Percentiles rank a stretch among this genome's conserved stretches.
These are phyloP conservation scores for Australoheros scitulus DNA, from an alignment of 2,113 vertebrate genomes.

Conservation along the genomic window DNA sequence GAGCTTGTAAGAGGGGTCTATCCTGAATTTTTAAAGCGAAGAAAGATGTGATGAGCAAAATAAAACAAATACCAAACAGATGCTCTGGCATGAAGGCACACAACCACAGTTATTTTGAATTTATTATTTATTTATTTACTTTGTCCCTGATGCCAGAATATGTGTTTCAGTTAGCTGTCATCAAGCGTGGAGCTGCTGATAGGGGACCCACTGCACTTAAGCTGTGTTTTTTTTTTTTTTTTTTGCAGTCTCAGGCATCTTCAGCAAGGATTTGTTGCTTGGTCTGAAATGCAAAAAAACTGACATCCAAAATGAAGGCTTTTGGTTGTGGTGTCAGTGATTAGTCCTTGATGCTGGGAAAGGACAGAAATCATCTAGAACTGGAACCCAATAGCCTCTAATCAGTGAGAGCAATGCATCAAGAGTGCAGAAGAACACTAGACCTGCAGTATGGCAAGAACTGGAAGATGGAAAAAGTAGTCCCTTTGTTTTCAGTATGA, in stretches of 20 bases:
- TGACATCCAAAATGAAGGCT: slow-evolving; percentile 60
- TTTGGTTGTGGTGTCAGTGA: slow-evolving; percentile 53
- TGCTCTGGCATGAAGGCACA: slow-evolving; percentile 55
- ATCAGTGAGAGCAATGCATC: slow-evolving; percentile 58
- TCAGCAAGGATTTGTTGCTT: slow-evolving; percentile 26
- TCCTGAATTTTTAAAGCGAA: slow-evolving; percentile 37
- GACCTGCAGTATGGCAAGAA: background rate
- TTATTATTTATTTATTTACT: slow-evolving; percentile 20
- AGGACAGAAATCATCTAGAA: slow-evolving; percentile 43
- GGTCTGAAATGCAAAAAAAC: slow-evolving; percentile 31
- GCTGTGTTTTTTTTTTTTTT: slow-evolving; percentile 56
- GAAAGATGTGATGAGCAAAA: slow-evolving; percentile 68
- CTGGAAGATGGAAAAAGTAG: background rate
- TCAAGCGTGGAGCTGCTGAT: slow-evolving; percentile 62
- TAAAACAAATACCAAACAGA: slow-evolving; percentile 76
- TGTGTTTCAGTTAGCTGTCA: slow-evolving; percentile 70
- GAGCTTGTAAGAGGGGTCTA: slow-evolving; percentile 36
- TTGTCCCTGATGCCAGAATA: slow-evolving; percentile 42
- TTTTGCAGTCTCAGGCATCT: slow-evolving; percentile 36
- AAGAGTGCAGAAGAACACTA: slow-evolving; percentile 27
- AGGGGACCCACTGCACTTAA: slow-evolving; percentile 58
- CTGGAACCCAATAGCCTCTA: slow-evolving; percentile 54
- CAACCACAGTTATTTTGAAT: slow-evolving; percentile 52
- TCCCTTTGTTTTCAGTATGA: background rate
- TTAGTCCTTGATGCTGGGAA: slow-evolving; percentile 32